Percentiles rank a stretch among this genome's conserved stretches.
Conservation (phyloP, 2,888 invertebrate species). For the Salticus scenicus region DNA sequence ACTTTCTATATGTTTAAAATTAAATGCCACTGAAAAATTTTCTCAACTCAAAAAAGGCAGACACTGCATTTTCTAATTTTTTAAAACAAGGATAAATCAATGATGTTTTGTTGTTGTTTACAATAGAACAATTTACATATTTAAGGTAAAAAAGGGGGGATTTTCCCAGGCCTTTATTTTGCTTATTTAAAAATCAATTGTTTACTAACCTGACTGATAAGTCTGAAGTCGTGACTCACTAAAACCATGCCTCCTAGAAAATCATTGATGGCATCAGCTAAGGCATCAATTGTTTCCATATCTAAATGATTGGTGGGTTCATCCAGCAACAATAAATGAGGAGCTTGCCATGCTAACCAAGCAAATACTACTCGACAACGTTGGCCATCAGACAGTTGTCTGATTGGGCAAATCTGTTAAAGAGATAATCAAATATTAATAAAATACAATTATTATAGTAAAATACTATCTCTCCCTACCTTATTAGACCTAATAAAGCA, state of each 20-base stretch:
- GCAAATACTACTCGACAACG: slow-evolving; percentile 98
- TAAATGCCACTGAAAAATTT: too few relatives aligned
- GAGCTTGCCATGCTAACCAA: slow-evolving; percentile 97
- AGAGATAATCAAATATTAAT: not conserved
- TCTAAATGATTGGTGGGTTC: slow-evolving; percentile 96
- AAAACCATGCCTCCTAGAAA: slow-evolving; percentile 95
- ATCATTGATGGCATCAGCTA: slow-evolving; percentile 97
- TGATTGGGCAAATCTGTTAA: slow-evolving; percentile 89
- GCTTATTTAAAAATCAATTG: too few relatives aligned
- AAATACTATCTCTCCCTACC: too few relatives aligned
- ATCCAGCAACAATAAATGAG: slow-evolving; percentile 86
- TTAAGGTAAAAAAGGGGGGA: too few relatives aligned
- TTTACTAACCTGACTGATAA: slow-evolving; percentile 99
- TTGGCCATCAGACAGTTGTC: slow-evolving; percentile 97
- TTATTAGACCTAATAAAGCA: too few relatives aligned
- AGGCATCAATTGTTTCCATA: slow-evolving; percentile 98
- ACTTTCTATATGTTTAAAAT: too few relatives aligned
- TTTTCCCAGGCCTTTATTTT: too few relatives aligned
- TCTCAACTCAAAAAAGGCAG: too few relatives aligned
- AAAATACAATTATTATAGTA: not conserved
- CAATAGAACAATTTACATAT: too few relatives aligned
- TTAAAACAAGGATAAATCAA: too few relatives aligned
- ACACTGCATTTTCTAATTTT: too few relatives aligned
- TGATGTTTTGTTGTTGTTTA: too few relatives aligned
- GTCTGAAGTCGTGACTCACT: slow-evolving; percentile 99